phyloP scores from a whole-genome alignment of 2,797 vertebrate genomes.

The Gymnocypris eckloni region DNA sequence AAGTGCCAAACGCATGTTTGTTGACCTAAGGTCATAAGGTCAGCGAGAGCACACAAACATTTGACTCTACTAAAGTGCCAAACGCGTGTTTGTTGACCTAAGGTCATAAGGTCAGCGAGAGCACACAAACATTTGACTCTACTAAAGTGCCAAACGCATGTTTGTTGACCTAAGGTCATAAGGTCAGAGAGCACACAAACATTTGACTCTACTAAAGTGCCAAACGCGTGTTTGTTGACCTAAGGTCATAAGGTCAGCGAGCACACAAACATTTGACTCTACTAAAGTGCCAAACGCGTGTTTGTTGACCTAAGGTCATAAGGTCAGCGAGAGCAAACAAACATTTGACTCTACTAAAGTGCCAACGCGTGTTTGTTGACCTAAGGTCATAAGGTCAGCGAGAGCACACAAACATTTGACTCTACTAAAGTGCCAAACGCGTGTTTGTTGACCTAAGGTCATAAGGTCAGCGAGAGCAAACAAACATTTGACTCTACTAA shows the following conservation, averaged over 20 bases:
- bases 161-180: slow-evolving; percentile 14
- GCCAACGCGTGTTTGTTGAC: not conserved
- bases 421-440: not conserved
- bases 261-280: not conserved
- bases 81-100: not conserved
- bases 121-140: not conserved
- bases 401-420: not conserved
- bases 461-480: slow-evolving; percentile 8
- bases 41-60: not conserved
- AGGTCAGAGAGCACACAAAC: not conserved
- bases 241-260: slow-evolving; percentile 21
- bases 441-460: slow-evolving; percentile 16
- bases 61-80: not conserved
- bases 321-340: slow-evolving; percentile 1
- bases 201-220: not conserved
- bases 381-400: slow-evolving; percentile 19
- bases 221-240: not conserved
- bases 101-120: slow-evolving; percentile 22
- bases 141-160: not conserved
- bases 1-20: not conserved
- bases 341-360: not conserved
- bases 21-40: slow-evolving; percentile 21
- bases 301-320: slow-evolving; percentile 14
- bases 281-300: not conserved
- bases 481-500: not conserved